Evolutionary conservation across 2,113 vertebrate genomes (phyloP), one percentile per base, ranked within the genome.

Genomic region (Tretioscincus oriximinensis): DNA sequence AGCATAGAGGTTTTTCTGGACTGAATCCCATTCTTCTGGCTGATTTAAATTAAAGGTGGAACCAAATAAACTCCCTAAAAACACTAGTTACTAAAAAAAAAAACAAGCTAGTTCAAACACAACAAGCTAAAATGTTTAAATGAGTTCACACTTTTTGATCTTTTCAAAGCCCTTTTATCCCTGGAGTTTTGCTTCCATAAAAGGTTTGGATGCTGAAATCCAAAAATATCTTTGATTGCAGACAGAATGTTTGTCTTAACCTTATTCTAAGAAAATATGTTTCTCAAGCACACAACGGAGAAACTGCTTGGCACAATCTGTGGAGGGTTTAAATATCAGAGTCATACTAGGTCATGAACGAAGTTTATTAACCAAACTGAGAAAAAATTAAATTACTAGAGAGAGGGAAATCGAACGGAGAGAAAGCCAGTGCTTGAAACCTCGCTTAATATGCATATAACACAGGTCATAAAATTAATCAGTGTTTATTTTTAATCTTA

Each of bases 161-260:
- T 26, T 20, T 3, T 54, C 22, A 51, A 51, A 14, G 20, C 20
- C 2, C 20, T 20, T n/a, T 41, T 47, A 1, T 41, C 16, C 61
- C 22, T 16, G 11, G 41, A 64, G 14, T 47, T 47, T 65, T 65
- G 35, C 26, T 45, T 76, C 75, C 75, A 65, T 76, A 76, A 76
- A 76, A 76, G 75, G 75, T 47, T 65, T 49, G 61, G 75, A 65
- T 47, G 24, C 45, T 49, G 35, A 76, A 76, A 65, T 49, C 61
- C 61, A 76, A 76, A 76, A 76, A 76, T 65, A 76, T 76, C 60
- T 76, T 26, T 65, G 60, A 76, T 65, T n/a, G 47, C 35, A 76
- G 35, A 28, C 75, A 76, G 65, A 76, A 47, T 65, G 75, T 65
- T 76, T 75, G 31, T 75, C 58, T 61, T 65, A 76, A 76, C 35